phyloP scores from a whole-genome alignment of 1,140 invertebrate genomes.

The Cydia fagiglandana region DNA sequence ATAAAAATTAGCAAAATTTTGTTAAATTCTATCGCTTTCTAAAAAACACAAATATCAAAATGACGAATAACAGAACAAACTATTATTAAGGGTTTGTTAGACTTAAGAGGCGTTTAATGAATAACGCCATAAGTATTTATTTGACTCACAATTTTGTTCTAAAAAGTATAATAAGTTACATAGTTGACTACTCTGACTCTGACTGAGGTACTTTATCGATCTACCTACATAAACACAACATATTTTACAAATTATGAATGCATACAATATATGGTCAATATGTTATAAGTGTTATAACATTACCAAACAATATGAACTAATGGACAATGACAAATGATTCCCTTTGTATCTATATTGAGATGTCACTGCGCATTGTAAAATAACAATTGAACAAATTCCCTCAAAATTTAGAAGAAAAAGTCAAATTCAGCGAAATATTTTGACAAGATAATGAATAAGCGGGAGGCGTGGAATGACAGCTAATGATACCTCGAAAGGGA shows the following conservation, averaged over 20 bases:
- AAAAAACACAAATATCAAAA: no score
- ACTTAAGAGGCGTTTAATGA: no score
- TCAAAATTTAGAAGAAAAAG: conserved; percentile 60
- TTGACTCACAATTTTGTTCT: no score
- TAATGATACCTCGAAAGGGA: conserved; percentile 70
- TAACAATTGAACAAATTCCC: conserved; percentile 71
- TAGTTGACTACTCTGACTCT: no score
- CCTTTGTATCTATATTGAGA: conserved; percentile 71
- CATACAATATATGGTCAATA: conserved; percentile 49
- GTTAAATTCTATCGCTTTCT: no score
- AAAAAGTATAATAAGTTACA: no score
- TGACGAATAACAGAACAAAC: no score
- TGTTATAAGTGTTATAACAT: conserved; percentile 43
- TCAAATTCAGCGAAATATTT: conserved; percentile 69
- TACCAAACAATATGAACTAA: conserved; percentile 71
- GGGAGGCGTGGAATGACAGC: conserved; percentile 57
- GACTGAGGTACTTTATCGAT: not conserved
- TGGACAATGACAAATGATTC: conserved; percentile 77
- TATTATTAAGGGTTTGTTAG: no score
- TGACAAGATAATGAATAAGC: conserved; percentile 75
- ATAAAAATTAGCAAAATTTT: no score
- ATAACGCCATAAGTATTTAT: no score
- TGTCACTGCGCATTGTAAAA: conserved; percentile 62
- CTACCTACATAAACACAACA: not conserved
- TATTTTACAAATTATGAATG: not conserved